Conservation (phyloP, 2,888 invertebrate genomes). For the Spilosoma lubricipeda region DNA sequence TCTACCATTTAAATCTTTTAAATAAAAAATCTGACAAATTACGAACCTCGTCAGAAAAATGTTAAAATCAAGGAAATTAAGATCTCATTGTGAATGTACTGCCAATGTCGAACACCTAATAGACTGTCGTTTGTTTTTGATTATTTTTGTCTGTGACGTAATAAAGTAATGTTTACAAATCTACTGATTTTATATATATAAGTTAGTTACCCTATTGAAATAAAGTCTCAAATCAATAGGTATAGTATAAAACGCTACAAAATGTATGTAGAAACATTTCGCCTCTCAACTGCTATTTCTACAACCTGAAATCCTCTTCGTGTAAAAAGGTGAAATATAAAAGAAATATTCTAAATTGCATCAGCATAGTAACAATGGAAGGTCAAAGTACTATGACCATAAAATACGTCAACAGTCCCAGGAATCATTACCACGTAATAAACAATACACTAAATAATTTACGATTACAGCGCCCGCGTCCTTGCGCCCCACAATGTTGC, state of each 20-base stretch:
- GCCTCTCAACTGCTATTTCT: background rate
- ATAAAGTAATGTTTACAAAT: too few relatives aligned
- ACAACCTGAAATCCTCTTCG: background rate
- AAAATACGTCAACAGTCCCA: conserved; percentile 50
- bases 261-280: background rate
- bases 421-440: conserved; percentile 67
- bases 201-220: too few relatives aligned
- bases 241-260: background rate
- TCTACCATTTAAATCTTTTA: too few relatives aligned
- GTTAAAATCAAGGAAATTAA: background rate
- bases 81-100: background rate
- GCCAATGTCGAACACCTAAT: background rate
- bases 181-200: too few relatives aligned
- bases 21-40: background rate
- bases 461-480: conserved; percentile 59
- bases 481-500: conserved; percentile 67
- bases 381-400: conserved; percentile 50
- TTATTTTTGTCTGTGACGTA: background rate
- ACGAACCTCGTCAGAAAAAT: background rate
- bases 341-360: background rate
- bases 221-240: background rate
- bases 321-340: background rate
- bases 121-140: background rate
- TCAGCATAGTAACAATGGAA: conserved; percentile 19
- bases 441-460: conserved; percentile 71